Conservation (phyloP, 2,797 vertebrate genomes). For the Leucoraja ocellata region DNA sequence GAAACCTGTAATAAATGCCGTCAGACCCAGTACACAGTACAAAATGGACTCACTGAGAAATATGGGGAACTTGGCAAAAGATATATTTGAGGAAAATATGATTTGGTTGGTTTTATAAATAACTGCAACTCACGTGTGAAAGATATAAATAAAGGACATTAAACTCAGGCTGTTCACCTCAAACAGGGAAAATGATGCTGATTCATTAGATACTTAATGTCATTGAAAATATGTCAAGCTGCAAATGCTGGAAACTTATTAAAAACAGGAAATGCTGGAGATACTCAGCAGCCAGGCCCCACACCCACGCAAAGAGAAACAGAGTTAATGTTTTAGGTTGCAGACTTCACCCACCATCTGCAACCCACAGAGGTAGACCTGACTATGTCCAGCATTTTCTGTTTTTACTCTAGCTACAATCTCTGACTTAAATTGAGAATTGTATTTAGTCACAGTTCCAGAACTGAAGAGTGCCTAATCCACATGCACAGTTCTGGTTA, state of each 20-base stretch:
- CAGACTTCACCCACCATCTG: too few species aligned
- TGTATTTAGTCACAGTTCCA: neutral
- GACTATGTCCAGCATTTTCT: too few species aligned
- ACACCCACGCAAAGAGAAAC: too few species aligned
- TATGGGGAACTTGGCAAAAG: neutral
- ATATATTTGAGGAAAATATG: conserved; percentile 9
- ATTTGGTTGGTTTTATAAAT: neutral
- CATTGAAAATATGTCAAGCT: too few species aligned
- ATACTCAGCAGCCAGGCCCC: too few species aligned
- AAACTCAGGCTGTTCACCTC: neutral
- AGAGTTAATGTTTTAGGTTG: too few species aligned
- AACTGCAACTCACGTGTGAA: neutral
- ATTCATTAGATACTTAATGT: neutral
- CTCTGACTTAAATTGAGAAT: neutral
- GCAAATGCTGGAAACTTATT: too few species aligned
- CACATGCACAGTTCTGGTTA: neutral
- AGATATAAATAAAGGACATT: neutral
- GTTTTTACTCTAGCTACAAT: neutral
- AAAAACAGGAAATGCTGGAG: too few species aligned
- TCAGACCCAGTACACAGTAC: neutral
- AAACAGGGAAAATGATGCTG: neutral
- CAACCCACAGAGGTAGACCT: too few species aligned
- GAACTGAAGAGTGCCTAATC: neutral
- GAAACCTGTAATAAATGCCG: neutral
- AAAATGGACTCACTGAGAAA: neutral